phyloP scores from a whole-genome alignment of 2,113 vertebrate genomes.

The Sphyrna mokarran region DNA sequence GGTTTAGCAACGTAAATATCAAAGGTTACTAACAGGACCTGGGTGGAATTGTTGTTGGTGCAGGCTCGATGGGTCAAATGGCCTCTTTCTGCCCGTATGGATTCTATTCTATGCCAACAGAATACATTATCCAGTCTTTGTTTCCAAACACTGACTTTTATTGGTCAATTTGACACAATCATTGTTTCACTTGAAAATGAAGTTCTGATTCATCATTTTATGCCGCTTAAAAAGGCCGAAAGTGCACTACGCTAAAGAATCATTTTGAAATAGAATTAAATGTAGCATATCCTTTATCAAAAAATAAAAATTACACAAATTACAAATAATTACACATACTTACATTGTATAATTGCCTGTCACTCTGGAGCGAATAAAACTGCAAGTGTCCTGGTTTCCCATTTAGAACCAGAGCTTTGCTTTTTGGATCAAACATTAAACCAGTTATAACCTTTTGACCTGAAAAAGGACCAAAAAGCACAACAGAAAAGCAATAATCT shows the following conservation, averaged over 20 bases:
- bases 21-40: no score
- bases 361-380: slow-evolving; percentile 84
- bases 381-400: slow-evolving; percentile 94
- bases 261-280: neutral
- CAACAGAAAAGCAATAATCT: slow-evolving; percentile 11
- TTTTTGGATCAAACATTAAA: slow-evolving; percentile 80
- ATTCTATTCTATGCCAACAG: neutral
- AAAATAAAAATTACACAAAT: neutral
- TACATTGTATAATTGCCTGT: slow-evolving; percentile 89
- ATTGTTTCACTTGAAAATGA: neutral
- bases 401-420: slow-evolving; percentile 83
- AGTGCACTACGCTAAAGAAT: neutral
- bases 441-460: slow-evolving; percentile 66
- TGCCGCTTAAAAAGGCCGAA: neutral
- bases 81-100: no score
- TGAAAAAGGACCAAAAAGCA: slow-evolving; percentile 47
- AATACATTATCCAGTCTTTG: neutral
- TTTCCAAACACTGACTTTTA: neutral
- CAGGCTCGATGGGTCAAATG: no score
- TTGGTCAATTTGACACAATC: neutral
- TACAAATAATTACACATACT: slow-evolving; percentile 48
- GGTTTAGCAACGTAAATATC: no score
- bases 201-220: neutral
- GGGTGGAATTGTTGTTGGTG: no score
- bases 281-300: neutral